Percentiles rank a stretch among this genome's conserved stretches.
These are phyloP conservation scores for Myoxocephalus aenaeus DNA, from an alignment of 2,797 vertebrate species.

Conservation along the genomic window DNA sequence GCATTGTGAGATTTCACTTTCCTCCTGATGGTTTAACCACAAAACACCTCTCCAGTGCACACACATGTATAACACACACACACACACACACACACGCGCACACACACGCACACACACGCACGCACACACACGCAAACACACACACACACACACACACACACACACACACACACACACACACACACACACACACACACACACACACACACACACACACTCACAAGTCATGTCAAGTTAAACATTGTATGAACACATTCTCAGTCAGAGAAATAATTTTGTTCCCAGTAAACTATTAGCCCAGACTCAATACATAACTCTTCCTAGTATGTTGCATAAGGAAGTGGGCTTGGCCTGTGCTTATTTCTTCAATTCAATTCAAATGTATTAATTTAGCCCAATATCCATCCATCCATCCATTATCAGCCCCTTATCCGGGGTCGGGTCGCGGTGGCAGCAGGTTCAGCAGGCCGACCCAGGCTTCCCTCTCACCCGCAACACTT, in stretches of 20 bases:
- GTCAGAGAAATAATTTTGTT: not conserved
- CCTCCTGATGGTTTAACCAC: conserved; percentile 32
- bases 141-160: no score
- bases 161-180: not conserved
- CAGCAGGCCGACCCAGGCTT: no score
- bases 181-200: not conserved
- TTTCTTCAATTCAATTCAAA: no score
- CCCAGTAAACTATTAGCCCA: not conserved
- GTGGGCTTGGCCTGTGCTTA: not conserved
- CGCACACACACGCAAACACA: not conserved
- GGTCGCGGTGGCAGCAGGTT: no score
- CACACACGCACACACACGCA: no score
- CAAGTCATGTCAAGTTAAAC: not conserved
- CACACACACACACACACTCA: not conserved
- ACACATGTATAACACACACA: not conserved
- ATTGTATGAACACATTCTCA: not conserved
- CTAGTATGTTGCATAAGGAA: not conserved
- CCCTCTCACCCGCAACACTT: no score
- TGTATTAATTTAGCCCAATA: not conserved
- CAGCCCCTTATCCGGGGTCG: no score
- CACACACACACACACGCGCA: not conserved
- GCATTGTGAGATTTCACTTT: not conserved
- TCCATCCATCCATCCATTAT: no score
- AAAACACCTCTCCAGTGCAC: not conserved
- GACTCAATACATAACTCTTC: not conserved